Evolutionary conservation across 1,140 invertebrate genomes (phyloP).

Genomic region (Pseudobourletiella spinata): DNA sequence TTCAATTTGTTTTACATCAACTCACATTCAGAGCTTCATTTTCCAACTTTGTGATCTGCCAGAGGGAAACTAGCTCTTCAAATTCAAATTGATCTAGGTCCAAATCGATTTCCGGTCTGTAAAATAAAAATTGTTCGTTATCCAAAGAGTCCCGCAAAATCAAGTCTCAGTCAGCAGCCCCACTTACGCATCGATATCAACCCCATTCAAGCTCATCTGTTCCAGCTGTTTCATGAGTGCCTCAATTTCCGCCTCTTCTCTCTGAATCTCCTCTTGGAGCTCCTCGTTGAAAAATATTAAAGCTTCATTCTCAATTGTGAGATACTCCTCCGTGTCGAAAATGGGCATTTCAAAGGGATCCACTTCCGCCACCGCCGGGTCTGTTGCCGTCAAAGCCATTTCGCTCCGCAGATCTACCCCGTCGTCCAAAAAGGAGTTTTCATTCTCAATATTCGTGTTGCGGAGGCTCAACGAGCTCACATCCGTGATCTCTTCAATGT

Average conservation of each 20-base stretch:
- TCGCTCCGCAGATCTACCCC: background rate
- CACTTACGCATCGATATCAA: constrained; percentile 21
- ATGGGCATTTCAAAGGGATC: constrained; percentile 27
- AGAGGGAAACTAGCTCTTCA: constrained; percentile 19
- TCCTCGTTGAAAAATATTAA: constrained; percentile 26
- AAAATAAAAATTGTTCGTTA: too few relatives aligned
- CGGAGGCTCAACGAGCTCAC: background rate
- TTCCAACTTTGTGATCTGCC: constrained; percentile 25
- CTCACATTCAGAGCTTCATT: constrained; percentile 32
- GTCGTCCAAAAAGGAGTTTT: background rate
- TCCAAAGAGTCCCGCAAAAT: too few relatives aligned
- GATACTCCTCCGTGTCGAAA: constrained; percentile 31
- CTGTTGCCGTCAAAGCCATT: background rate
- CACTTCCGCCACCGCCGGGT: background rate
- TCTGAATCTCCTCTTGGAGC: constrained; percentile 25
- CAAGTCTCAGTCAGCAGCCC: too few relatives aligned
- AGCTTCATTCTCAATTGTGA: constrained; percentile 31
- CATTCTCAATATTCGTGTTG: background rate
- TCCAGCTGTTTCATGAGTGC: constrained; percentile 14
- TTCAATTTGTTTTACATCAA: background rate
- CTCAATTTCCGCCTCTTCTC: constrained; percentile 27
- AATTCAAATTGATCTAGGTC: constrained; percentile 20
- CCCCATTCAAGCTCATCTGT: background rate
- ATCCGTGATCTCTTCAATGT: constrained; percentile 1
- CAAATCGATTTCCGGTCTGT: constrained; percentile 1